Base-by-base conservation (phyloP, 2,888 invertebrate genomes). In the Eristalinus sepulchralis region DNA sequence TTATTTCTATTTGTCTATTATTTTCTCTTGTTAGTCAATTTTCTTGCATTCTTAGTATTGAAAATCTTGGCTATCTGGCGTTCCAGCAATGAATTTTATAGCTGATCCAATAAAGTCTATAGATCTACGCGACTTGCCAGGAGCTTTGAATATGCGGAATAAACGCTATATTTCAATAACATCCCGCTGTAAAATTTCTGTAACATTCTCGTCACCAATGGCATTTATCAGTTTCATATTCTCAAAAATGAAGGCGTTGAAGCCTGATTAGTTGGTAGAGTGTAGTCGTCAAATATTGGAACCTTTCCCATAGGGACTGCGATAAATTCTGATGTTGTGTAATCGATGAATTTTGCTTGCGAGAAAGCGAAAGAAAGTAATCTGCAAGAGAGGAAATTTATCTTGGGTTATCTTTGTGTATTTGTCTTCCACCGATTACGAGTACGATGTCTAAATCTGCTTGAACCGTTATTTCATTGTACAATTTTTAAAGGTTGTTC, bases 301-400 rank as follows among this genome's bases (percentile, higher is more conserved):
- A 33, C 67, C 6, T 67, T 34, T 13, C 33, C 33, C 22, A 10
- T 53, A 11, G 33, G 67, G 31, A 67, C 20, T 27, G 33, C 20
- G 33, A 31, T 67, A 67, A 55, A 27, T 20, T 53, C 31, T 33
- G 67, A 27, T 31, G 10, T 27, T 27, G 47, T 11, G 17, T 27
- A 27, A 27, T 27, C 27, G 5, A 5, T 27, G 5, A 27, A 27
- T 27, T 27, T 27, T 27, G 2, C 27, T 27, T 27, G 27, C 2
- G 27, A 3, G 27, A 27, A 27, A 27, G 5, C 27, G 27, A 27
- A 27, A 27, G 5, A 27, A 27, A 20, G 53, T 13, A 67, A 20
- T 53, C 11, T 55, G 67, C 2, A 53, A 67, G 20, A 53, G 34
- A 53, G 53, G 33, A 53, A 66, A 53, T 66, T 66, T 53, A 27